Base-by-base conservation (phyloP, 2,113 vertebrate genomes). In the Xerus inauris region DNA sequence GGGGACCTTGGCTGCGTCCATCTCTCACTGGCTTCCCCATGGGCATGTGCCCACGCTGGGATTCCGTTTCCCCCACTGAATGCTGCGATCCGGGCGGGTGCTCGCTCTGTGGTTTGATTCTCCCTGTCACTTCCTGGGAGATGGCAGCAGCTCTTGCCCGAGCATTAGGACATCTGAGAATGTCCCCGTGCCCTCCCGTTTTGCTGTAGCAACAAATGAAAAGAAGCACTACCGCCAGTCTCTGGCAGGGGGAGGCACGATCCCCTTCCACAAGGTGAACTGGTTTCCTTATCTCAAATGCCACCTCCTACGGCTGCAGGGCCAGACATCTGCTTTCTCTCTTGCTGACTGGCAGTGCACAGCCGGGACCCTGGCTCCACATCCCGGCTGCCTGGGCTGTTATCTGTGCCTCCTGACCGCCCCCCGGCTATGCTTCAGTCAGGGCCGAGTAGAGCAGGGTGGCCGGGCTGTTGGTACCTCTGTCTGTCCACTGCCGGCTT, bases 1-100 rank as follows among this genome's bases (percentile, higher is more conserved):
- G 10, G 0, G 11, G 26, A 9, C 42, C 11, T 2, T 35, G 30
- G 47, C 47, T 30, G 59, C 8, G 24, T 64, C 22, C 62, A 64
- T 49, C 1, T 0, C 32, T 51, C 30, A 1, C 71, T 24, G 0
- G n/a, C 71, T 2, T 67, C 35, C 32, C 28, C 5, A 0, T 3
- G 40, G 59, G 40, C 13, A 17, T 1, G 2, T 1, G 3, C 20
- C 71, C 35, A 30, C 30, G 59, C 30, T 75, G 38, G 38, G 32
- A 54, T 12, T 71, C 4, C 0, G 22, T 59, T 54, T 28, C 10
- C 2, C 24, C 12, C 38, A 0, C 32, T 35, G 30, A 49, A 54
- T 47, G 38, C 24, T 32, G 16, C 38, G 32, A 1, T 38, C 40
- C 4, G 14, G 75, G 40, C n/a, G 59, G 24, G 26, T 62, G 32